phyloP scores from a whole-genome alignment of 2,797 vertebrate species.

The Myripristis murdjan region DNA sequence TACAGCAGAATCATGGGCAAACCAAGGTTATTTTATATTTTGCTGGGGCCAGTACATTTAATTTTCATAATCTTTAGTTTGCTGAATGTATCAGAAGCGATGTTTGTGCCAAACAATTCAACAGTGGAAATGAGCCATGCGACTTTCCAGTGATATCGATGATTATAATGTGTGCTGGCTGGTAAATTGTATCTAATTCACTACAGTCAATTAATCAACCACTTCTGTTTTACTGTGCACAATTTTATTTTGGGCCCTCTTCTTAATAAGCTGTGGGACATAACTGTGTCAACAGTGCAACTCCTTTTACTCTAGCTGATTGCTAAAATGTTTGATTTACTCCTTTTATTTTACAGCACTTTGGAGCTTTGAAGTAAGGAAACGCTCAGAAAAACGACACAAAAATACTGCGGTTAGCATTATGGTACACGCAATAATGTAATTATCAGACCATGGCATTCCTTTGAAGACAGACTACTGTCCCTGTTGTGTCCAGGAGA shows the following conservation, averaged over 20 bases:
- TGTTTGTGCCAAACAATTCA: no score
- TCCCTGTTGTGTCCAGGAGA: constrained; percentile 71
- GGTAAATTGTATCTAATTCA: not conserved
- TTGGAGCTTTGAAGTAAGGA: constrained; percentile 27
- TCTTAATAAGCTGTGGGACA: constrained; percentile 8
- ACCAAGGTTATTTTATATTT: not conserved
- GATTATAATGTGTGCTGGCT: not conserved
- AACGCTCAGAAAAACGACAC: constrained; percentile 14
- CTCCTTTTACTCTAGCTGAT: not conserved
- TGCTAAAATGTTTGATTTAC: not conserved
- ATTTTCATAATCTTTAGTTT: no score
- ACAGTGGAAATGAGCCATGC: no score
- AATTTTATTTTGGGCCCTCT: not conserved
- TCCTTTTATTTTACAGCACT: not conserved
- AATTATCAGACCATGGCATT: constrained; percentile 52
- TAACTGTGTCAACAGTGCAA: not conserved
- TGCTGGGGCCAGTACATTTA: no score
- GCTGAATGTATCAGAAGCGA: no score
- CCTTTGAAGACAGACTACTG: constrained; percentile 60
- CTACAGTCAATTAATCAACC: not conserved
- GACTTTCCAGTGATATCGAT: no score
- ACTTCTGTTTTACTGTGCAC: not conserved
- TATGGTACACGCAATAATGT: constrained; percentile 58
- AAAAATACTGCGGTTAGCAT: constrained; percentile 18
- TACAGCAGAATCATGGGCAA: not conserved